Base-by-base conservation (phyloP, 2,113 vertebrate species). In the Heliornis fulica region DNA sequence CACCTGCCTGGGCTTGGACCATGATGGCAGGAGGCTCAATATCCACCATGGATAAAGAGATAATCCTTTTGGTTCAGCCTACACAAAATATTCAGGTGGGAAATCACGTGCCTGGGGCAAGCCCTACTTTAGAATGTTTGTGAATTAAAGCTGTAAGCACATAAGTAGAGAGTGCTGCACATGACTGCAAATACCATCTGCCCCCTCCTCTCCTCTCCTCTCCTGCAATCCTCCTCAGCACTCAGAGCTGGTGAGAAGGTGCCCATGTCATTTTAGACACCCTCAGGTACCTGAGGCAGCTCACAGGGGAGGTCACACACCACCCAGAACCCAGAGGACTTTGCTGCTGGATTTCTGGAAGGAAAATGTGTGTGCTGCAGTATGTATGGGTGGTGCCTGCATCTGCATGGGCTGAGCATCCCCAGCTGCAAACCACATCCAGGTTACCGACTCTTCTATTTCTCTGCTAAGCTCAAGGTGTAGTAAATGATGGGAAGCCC, bases 251-350 rank as follows among this genome's bases (percentile, higher is more conserved):
- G 38, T 38, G 45, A 65, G 70, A 23, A 68, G 40, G 21, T 34
- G 51, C 46, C 43, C 4, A 0, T 15, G 21, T 22, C 6, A 1
- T 34, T 80, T 94, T 0, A 0, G 19, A 60, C 20, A 68, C 18
- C 18, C 25, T 32, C 10, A 4, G 53, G 32, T 32, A 69, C 31
- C 31, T 28, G 45, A 80, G 57, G 13, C 21, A 32, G 34, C 59
- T 28, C 85, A 34, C 1, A 2, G 8, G 9, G 9, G 7, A 50
- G 51, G 63, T 48, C 34, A 45, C 32, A 82, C 40, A 43, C 20
- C 36, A 31, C 28, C 20, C 15, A 15, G 40, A 34, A 50, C 28
- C 41, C 83, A 43, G 36, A 66, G 57, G 57, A 81, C 18, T 21
- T 3, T 8, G 64, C 45, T 32, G 32, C 46, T 82, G 64, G 23